Conservation (phyloP, 2,888 invertebrate species). For the Tolmerus cingulatus region DNA sequence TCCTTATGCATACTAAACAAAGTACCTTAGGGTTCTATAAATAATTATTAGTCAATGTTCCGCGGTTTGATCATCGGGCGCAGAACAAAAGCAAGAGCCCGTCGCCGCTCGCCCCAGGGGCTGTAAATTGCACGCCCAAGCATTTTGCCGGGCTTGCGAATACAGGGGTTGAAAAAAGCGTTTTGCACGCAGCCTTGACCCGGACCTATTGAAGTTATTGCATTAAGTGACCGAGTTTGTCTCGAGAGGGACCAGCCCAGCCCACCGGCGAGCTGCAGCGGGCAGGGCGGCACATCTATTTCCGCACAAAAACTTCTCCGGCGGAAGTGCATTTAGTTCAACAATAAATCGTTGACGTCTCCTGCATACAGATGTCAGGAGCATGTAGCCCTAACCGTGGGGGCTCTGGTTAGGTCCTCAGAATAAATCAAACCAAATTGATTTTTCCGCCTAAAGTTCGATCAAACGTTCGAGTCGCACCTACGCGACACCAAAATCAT, state of each 20-base stretch:
- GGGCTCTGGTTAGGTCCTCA: neutral
- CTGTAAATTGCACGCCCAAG: neutral
- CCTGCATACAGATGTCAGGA: neutral
- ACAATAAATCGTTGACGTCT: constrained; percentile 32
- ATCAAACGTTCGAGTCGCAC: neutral
- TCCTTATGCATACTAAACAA: neutral
- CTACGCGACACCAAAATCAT: neutral
- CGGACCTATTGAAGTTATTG: neutral
- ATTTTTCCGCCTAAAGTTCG: constrained; percentile 9
- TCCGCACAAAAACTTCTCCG: neutral
- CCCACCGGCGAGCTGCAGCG: neutral
- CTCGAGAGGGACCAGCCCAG: neutral
- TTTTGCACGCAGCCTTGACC: neutral
- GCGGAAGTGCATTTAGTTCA: neutral
- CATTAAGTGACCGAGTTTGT: neutral
- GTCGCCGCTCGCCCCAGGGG: neutral
- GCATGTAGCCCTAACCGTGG: neutral
- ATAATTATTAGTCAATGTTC: neutral
- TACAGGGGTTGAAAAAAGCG: neutral
- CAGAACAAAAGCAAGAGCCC: neutral
- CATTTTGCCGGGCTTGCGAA: neutral
- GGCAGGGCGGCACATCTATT: neutral
- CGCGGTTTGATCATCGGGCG: neutral
- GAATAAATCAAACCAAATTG: constrained; percentile 9
- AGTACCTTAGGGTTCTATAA: neutral